Conservation (phyloP, 2,113 vertebrate genomes). For the Tursiops truncatus region DNA sequence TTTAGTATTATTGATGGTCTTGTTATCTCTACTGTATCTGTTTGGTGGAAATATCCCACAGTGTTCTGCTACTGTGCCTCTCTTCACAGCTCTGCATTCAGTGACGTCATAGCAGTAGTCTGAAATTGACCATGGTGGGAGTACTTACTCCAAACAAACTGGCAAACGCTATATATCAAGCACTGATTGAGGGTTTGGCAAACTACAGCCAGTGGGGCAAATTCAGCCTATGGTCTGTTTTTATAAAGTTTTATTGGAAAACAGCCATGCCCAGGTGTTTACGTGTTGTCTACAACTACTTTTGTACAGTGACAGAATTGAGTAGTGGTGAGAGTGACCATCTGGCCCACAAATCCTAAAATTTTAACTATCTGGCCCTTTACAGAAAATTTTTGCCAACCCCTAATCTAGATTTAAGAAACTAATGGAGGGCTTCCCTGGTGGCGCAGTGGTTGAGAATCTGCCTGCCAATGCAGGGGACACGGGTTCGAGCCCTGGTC, state of each 20-base stretch:
- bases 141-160: not conserved
- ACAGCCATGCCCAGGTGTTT: not conserved
- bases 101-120: not conserved
- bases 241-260: not conserved
- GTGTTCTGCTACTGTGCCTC: accelerated
- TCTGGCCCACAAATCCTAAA: not conserved
- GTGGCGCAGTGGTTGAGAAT: too few relatives aligned
- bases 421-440: not conserved
- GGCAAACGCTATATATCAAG: not conserved
- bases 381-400: not conserved
- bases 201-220: not conserved
- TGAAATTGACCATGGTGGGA: not conserved
- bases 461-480: too few relatives aligned
- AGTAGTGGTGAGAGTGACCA: not conserved
- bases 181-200: not conserved
- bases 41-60: not conserved
- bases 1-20: not conserved
- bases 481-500: too few relatives aligned
- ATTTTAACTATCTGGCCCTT: not conserved
- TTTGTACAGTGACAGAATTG: not conserved
- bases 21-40: not conserved
- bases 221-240: not conserved
- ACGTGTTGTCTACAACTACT: not conserved
- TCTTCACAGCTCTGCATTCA: not conserved
- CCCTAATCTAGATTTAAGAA: not conserved